Evolutionary conservation across 2,797 vertebrate species (phyloP), one percentile per base, ranked within the genome.

Genomic region (Calcarius lapponicus): DNA sequence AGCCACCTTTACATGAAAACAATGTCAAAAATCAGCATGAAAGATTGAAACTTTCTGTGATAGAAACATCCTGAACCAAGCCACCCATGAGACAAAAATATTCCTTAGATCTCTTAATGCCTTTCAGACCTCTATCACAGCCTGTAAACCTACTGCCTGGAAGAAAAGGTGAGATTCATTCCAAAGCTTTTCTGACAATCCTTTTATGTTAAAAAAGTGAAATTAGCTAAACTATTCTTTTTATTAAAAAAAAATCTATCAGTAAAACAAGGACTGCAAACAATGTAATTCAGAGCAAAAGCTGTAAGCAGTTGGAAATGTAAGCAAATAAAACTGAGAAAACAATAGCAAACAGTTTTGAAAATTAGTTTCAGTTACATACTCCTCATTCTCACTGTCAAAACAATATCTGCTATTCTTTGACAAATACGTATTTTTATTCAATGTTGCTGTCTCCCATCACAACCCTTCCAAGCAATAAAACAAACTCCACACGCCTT

Each of bases 401-500:
- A 79, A 92, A 80, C 6, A 70, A 0, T n/a, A 32, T 22, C 2
- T 57, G 50, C 58, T 31, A 2, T 10, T 75, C 31, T 80, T 50
- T 70, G 38, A 67, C 13, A 51, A 75, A 80, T 15, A 31, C 3
- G 2, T 28, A 40, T 47, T 90, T 91, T 75, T 54, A 78, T 76
- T 13, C 78, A 73, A 17, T 57, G 17, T 31, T 88, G 40, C 32
- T 34, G 42, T 92, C 32, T 21, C 45, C 11, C 17, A 36, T 21
- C 66, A 50, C 12, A 83, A 43, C 47, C 50, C 10, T 57, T 82
- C 8, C 13, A 75, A 76, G 54, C 21, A 60, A 42, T 75, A 91
- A 80, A 24, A 0, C 1, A 21, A 75, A 72, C 13, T 34, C 13
- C 24, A 34, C 7, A 53, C 0, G 1, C 14, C 17, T 57, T 82